phyloP scores from a whole-genome alignment of 2,888 invertebrate species.

The Abscondita cerata region DNA sequence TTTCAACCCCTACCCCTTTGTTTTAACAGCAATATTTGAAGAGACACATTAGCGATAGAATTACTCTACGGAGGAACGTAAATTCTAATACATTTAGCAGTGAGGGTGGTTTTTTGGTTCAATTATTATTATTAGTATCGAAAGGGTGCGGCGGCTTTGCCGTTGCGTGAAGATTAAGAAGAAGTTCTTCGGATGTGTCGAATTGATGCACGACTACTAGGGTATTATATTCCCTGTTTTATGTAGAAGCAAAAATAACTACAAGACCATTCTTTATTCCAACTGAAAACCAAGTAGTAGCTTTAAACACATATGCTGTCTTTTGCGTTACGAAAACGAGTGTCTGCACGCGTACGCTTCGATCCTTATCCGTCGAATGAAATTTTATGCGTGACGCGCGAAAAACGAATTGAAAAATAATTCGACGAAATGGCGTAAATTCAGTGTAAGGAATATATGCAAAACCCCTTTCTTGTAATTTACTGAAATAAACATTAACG shows the following conservation, averaged over 20 bases:
- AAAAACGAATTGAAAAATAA: slow-evolving; percentile 21
- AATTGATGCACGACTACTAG: slow-evolving; percentile 37
- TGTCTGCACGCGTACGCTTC: slow-evolving; percentile 16
- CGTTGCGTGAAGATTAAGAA: slow-evolving; percentile 2
- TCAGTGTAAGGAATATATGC: slow-evolving; percentile 51
- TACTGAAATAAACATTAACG: slow-evolving; percentile 66
- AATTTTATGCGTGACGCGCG: not conserved
- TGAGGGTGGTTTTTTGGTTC: slow-evolving; percentile 49
- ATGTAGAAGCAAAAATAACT: slow-evolving; percentile 38
- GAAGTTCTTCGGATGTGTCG: slow-evolving; percentile 34
- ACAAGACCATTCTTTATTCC: slow-evolving; percentile 38
- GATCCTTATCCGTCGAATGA: slow-evolving; percentile 21
- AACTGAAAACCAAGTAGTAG: slow-evolving; percentile 38
- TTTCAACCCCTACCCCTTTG: slow-evolving; percentile 52
- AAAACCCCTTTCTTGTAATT: slow-evolving; percentile 66
- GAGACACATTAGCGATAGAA: slow-evolving; percentile 55
- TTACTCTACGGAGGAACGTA: slow-evolving; percentile 56
- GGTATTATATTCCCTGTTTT: slow-evolving; percentile 36
- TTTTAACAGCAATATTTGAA: slow-evolving; percentile 51
- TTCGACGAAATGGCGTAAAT: slow-evolving; percentile 34
- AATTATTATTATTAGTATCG: slow-evolving; percentile 46
- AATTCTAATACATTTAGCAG: slow-evolving; percentile 55
- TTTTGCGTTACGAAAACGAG: slow-evolving; percentile 16
- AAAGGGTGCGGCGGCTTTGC: slow-evolving; percentile 26
- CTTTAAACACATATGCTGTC: slow-evolving; percentile 38